A percentile compares a stretch with the other conserved stretches of the same genome.
phyloP scores from a whole-genome alignment of 2,113 vertebrate species.

The Himantopus leucocephalus region DNA sequence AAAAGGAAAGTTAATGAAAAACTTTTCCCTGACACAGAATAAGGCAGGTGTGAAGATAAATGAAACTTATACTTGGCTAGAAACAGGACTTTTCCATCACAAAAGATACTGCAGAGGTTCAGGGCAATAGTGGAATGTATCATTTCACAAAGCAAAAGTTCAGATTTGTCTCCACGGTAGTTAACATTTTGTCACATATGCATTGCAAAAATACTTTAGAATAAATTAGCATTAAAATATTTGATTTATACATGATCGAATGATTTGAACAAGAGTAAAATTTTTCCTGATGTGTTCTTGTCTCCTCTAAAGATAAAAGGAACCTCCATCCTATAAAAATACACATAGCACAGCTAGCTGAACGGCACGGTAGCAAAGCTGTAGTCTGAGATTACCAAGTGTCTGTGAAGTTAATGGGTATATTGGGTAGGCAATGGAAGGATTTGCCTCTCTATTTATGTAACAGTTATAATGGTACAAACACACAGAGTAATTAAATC shows the following conservation, averaged over 20 bases:
- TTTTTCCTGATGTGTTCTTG: background rate
- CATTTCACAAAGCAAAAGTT: background rate
- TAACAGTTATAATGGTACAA: background rate
- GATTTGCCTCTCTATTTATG: background rate
- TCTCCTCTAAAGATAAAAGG: background rate
- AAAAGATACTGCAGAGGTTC: background rate
- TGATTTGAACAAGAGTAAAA: background rate
- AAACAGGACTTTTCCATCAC: background rate
- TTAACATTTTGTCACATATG: background rate
- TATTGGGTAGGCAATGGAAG: accelerated
- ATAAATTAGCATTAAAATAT: background rate
- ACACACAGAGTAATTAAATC: background rate
- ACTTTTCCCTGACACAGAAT: background rate
- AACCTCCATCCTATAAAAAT: background rate
- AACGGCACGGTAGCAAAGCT: background rate
- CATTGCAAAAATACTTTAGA: background rate
- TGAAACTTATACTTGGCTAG: background rate
- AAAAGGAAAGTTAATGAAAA: background rate
- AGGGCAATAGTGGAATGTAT: background rate
- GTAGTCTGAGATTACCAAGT: background rate
- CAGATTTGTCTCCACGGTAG: background rate
- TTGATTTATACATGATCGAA: background rate
- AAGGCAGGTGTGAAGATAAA: background rate
- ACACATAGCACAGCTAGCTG: background rate
- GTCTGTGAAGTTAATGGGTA: background rate